Evolutionary conservation across 2,888 invertebrate genomes (phyloP).

Genomic region (Agonopterix subpropinquella): DNA sequence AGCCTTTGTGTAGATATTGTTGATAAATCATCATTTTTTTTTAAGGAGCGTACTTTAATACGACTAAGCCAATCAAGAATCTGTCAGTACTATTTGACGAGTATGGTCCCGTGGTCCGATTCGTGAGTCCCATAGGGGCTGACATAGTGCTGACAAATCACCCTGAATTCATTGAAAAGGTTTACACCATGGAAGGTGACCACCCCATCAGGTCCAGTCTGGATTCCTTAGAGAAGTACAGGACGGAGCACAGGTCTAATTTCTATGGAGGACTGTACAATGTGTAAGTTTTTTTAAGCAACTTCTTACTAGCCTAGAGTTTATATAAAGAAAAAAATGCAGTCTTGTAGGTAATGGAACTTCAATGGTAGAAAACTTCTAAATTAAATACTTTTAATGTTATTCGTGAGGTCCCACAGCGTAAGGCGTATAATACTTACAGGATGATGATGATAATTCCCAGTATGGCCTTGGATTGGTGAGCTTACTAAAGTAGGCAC

Average conservation of each 20-base stretch:
- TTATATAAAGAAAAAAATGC: not conserved
- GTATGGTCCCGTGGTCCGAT: slow-evolving; percentile 80
- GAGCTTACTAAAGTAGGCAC: too few relatives aligned
- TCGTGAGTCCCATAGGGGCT: slow-evolving; percentile 78
- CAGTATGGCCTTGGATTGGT: too few relatives aligned
- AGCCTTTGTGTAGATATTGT: too few relatives aligned
- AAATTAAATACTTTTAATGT: too few relatives aligned
- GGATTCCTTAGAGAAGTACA: slow-evolving; percentile 79
- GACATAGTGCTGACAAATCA: slow-evolving; percentile 79
- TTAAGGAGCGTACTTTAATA: not conserved
- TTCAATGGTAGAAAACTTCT: too few relatives aligned
- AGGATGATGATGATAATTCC: too few relatives aligned
- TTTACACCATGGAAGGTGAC: slow-evolving; percentile 77
- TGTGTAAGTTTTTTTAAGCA: slow-evolving; percentile 54
- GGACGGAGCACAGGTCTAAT: slow-evolving; percentile 72
- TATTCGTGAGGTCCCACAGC: too few relatives aligned
- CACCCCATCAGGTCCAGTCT: slow-evolving; percentile 77
- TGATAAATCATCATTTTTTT: not conserved
- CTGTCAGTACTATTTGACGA: slow-evolving; percentile 50
- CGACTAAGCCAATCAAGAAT: not conserved
- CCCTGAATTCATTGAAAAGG: slow-evolving; percentile 78
- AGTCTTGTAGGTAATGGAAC: too few relatives aligned
- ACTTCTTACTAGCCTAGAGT: not conserved
- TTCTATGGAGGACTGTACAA: slow-evolving; percentile 74
- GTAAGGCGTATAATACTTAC: too few relatives aligned